These are phyloP conservation scores for Ptychadena robeensis DNA, from an alignment of 2,797 vertebrate species.

Conservation along the genomic window DNA sequence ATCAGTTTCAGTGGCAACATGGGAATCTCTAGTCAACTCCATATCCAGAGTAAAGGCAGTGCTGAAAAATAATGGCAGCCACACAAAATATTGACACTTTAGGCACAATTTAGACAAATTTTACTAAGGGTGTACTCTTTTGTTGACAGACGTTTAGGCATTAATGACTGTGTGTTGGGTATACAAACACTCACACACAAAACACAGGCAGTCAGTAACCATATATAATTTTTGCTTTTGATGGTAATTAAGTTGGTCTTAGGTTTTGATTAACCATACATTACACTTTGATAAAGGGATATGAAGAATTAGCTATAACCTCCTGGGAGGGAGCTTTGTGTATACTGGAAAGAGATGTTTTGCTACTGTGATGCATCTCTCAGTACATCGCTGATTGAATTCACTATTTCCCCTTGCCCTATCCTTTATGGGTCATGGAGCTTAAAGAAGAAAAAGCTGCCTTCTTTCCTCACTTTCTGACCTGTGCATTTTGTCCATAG, in stretches of 20 bases:
- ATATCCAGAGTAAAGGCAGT: no score
- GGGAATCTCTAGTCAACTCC: no score
- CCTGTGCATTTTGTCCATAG: conserved; percentile 48
- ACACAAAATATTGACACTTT: no score
- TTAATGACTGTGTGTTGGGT: no score
- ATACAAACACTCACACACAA: no score
- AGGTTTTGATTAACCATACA: background rate
- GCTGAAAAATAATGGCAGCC: no score
- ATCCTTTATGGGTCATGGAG: conserved; percentile 48
- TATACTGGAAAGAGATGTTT: conserved; percentile 23
- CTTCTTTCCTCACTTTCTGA: conserved; percentile 47
- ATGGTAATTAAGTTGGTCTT: background rate
- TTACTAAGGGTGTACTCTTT: no score
- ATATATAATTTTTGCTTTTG: background rate
- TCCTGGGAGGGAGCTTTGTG: conserved; percentile 14
- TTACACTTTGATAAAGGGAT: background rate
- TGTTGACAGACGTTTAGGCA: no score
- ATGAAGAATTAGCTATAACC: conserved; percentile 1
- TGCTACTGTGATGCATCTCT: conserved; percentile 19
- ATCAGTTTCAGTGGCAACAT: no score
- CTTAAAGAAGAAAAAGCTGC: conserved; percentile 40
- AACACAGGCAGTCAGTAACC: no score
- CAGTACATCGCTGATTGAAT: conserved; percentile 23
- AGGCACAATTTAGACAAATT: no score
- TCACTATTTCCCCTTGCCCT: conserved; percentile 47